Base-by-base conservation (phyloP, 2,113 vertebrate species). In the Tylochromis polylepis region DNA sequence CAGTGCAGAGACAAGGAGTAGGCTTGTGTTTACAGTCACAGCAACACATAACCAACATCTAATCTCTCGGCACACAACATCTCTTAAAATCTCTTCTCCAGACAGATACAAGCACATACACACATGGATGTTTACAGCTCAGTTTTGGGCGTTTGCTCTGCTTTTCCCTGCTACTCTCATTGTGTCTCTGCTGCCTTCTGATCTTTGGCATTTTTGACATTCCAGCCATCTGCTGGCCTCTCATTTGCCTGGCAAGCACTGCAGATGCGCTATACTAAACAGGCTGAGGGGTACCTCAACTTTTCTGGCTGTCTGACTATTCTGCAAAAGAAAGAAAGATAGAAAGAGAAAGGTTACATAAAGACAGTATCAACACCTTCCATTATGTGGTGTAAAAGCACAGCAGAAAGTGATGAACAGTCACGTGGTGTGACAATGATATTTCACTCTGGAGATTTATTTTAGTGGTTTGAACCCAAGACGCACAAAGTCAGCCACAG, bases 121-220 rank as follows among this genome's bases (percentile, higher is more conserved):
- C 80, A 85, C 55, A 84, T 18, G 78, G 88, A 93, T 93, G 90
- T 94, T 93, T 93, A 86, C 59, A 72, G 85, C 84, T 89, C 49
- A 53, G 82, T 80, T 90, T 86, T 58, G 80, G 83, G 81, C 59
- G 65, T 85, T 16, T 89, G 85, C 86, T 83, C 84, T 91, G 70
- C 79, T 57, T 88, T 90, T 91, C 77, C 88, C 55, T 84, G 91
- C 34, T 88, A 91, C 91, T 95, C 90, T 90, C 79, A 87, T 92
- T 91, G 88, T 92, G 87, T 88, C 86, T 91, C 79, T 36, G 38
- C 29, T 89, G 88, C 87, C 90, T 93, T 94, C 93, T 92, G 93
- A 95, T 92, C 94, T 94, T 86, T 90, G 83, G 62, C 91, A 93
- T 93, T 94, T 94, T 93, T 87, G 12, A 86, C 93, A 94, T 95